These are phyloP conservation scores for Neogale vison DNA, from an alignment of 2,113 vertebrate species.

Conservation along the genomic window DNA sequence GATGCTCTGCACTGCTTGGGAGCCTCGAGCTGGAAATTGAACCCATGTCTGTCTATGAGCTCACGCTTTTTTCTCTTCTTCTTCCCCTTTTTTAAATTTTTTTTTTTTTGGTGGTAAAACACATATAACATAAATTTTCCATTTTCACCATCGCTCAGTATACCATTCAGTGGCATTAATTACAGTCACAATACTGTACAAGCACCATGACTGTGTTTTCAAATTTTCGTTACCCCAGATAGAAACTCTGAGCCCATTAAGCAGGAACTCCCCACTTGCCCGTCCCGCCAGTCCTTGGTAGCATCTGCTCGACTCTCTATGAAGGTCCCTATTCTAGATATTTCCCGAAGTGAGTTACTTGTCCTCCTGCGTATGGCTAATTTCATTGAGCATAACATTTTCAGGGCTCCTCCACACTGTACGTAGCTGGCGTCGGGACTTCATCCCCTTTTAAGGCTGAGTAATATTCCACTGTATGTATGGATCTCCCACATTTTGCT, in stretches of 20 bases:
- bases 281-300: not conserved
- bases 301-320: not conserved
- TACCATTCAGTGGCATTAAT: not conserved
- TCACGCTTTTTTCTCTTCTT: not conserved
- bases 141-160: not conserved
- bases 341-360: not conserved
- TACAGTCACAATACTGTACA: not conserved
- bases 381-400: constrained; percentile 11
- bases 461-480: not conserved
- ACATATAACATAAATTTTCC: not conserved
- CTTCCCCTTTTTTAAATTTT: not conserved
- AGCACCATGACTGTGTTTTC: not conserved
- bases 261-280: not conserved
- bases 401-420: not conserved
- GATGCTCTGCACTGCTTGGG: no score
- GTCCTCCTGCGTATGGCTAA: not conserved
- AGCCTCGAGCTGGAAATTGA: not conserved
- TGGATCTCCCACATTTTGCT: not conserved
- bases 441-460: not conserved
- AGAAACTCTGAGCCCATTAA: not conserved
- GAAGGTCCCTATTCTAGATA: not conserved
- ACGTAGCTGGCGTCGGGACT: not conserved
- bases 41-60: not conserved
- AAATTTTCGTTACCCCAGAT: not conserved
- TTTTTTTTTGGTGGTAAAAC: not conserved